Conservation (phyloP, 2,113 vertebrate genomes). For the Mugil cephalus region DNA sequence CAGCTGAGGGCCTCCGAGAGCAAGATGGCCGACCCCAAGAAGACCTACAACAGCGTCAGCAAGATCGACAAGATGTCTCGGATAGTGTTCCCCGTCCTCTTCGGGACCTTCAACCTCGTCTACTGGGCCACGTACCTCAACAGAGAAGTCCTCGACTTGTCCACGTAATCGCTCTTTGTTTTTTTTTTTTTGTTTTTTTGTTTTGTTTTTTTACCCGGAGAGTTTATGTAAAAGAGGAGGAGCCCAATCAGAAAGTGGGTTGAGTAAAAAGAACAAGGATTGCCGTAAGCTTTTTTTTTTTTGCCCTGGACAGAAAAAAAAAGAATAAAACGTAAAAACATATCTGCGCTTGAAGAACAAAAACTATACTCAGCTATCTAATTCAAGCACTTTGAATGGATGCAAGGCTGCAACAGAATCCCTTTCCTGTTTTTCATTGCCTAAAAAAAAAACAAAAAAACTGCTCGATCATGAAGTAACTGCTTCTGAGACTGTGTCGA, state of each 20-base stretch:
- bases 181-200: not conserved
- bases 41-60: conserved; percentile 99
- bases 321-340: not conserved
- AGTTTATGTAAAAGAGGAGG: conserved; percentile 2
- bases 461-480: conserved; percentile 43
- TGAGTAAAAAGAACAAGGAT: conserved; percentile 21
- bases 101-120: conserved; percentile 98
- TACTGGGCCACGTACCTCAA: conserved; percentile 99
- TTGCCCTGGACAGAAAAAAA: conserved; percentile 27
- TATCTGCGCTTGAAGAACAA: conserved; percentile 64
- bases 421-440: conserved; percentile 45
- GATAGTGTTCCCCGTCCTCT: conserved; percentile 96
- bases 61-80: conserved; percentile 99
- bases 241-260: not conserved
- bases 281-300: conserved; percentile 13
- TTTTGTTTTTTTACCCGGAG: not conserved
- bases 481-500: conserved; percentile 30
- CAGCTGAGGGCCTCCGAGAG: conserved; percentile 87
- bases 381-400: conserved; percentile 59
- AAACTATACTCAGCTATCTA: conserved; percentile 47
- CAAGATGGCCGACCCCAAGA: conserved; percentile 91
- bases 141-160: conserved; percentile 81
- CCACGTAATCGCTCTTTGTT: conserved; percentile 83
- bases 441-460: conserved; percentile 54
- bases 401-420: conserved; percentile 49